Conservation (phyloP, 2,888 invertebrate species). For the Apamea epomidion region DNA sequence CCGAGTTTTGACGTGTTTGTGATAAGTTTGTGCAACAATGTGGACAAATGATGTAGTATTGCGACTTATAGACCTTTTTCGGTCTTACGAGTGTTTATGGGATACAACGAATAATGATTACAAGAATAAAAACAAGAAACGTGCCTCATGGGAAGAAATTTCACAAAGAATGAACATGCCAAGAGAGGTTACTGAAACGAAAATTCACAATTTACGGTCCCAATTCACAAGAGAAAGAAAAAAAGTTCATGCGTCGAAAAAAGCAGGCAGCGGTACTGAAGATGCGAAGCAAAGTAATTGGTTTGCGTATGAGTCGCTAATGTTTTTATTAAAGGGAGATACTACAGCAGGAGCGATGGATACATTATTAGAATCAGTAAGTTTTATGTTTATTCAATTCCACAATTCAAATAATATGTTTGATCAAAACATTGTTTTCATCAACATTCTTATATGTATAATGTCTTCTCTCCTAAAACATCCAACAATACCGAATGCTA, state of each 20-base stretch:
- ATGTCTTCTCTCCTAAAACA: not conserved
- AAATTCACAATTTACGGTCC: slow-evolving; percentile 47
- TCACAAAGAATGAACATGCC: slow-evolving; percentile 31
- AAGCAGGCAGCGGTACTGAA: slow-evolving; percentile 18
- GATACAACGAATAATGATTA: slow-evolving; percentile 30
- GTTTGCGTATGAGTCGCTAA: slow-evolving; percentile 39
- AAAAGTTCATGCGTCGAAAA: slow-evolving; percentile 31
- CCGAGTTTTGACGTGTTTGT: not conserved
- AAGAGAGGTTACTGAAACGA: slow-evolving; percentile 42
- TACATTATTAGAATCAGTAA: slow-evolving; percentile 15
- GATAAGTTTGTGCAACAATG: slow-evolving; percentile 9
- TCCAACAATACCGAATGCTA: not conserved
- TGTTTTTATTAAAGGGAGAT: slow-evolving; percentile 41
- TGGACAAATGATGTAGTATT: slow-evolving; percentile 29
- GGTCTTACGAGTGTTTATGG: slow-evolving; percentile 30
- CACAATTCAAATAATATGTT: not conserved
- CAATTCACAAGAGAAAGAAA: slow-evolving; percentile 49
- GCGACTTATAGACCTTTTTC: slow-evolving; percentile 26
- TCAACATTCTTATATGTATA: too few species aligned
- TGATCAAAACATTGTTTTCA: not conserved
- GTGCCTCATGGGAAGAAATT: slow-evolving; percentile 35
- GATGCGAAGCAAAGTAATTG: slow-evolving; percentile 33
- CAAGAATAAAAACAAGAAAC: slow-evolving; percentile 36
- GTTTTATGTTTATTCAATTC: not conserved
- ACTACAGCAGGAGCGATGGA: not conserved